Evolutionary conservation across 2,888 invertebrate genomes (phyloP).

Genomic region (Prosopocoilus inquinatus): DNA sequence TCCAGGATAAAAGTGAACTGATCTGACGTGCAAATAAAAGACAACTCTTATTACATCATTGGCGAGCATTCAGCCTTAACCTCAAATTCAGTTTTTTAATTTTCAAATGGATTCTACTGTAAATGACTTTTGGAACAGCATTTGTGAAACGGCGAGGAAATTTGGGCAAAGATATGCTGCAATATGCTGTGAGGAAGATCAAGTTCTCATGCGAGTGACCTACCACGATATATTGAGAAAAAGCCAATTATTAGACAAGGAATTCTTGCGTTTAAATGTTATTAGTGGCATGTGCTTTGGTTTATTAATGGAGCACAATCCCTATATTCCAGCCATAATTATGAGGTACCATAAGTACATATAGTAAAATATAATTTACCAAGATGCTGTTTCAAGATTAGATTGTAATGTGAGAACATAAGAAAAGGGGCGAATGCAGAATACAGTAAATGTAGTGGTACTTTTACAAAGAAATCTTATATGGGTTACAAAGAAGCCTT

Average conservation of each 20-base stretch:
- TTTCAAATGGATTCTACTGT: no score
- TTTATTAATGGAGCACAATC: slow-evolving; percentile 54
- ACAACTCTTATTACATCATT: no score
- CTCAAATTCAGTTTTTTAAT: no score
- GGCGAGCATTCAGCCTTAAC: no score
- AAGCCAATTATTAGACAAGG: slow-evolving; percentile 6
- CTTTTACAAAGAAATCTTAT: not conserved
- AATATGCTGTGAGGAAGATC: slow-evolving; percentile 12
- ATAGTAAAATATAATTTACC: no score
- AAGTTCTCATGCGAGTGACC: slow-evolving; percentile 10
- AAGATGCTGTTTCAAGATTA: no score
- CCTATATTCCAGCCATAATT: slow-evolving; percentile 56
- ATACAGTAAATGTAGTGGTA: not conserved
- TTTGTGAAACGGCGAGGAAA: not conserved
- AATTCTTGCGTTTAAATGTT: not conserved
- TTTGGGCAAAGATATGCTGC: slow-evolving; percentile 18
- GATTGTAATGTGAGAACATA: no score
- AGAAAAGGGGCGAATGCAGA: no score
- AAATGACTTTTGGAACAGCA: no score
- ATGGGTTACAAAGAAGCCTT: not conserved
- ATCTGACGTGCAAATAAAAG: no score
- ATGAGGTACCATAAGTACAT: slow-evolving; percentile 58
- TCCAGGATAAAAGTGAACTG: no score
- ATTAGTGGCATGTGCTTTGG: slow-evolving; percentile 43
- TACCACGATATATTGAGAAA: slow-evolving; percentile 17